Percentiles rank a stretch among this genome's conserved stretches.
Conservation (phyloP, 2,888 invertebrate genomes). For the Agrotis puta region DNA sequence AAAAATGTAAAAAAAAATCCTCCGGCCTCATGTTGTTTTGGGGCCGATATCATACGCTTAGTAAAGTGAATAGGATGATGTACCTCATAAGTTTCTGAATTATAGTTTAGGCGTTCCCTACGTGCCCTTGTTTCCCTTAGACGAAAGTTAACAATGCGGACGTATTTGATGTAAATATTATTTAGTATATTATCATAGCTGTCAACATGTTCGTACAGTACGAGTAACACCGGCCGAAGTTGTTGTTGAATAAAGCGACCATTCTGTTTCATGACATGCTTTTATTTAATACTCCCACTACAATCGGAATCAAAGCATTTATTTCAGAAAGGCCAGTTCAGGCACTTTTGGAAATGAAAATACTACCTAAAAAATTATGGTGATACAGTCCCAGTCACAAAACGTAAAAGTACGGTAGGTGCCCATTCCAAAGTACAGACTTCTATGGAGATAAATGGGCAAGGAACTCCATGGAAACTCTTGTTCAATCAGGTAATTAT, state of each 20-base stretch:
- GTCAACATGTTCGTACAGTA: constrained; percentile 89
- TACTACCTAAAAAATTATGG: no score
- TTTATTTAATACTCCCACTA: constrained; percentile 74
- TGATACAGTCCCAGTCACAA: no score
- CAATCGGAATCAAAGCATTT: neutral
- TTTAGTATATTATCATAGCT: constrained; percentile 80
- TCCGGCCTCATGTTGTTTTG: constrained; percentile 84
- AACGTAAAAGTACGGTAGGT: no score
- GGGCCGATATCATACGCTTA: constrained; percentile 89
- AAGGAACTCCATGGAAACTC: no score
- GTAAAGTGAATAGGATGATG: constrained; percentile 87
- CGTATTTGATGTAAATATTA: constrained; percentile 82
- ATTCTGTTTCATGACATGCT: constrained; percentile 87
- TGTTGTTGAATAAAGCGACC: constrained; percentile 88
- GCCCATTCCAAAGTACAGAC: no score
- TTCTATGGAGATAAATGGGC: no score
- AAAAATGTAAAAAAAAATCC: constrained; percentile 73
- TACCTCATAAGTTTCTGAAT: constrained; percentile 88
- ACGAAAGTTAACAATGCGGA: constrained; percentile 64
- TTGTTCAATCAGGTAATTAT: no score
- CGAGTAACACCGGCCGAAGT: constrained; percentile 89
- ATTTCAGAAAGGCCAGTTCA: no score
- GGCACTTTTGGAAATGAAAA: no score
- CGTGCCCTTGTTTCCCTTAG: constrained; percentile 74
- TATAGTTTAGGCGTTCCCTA: constrained; percentile 75